Conservation (phyloP, 2,797 vertebrate species). For the Phaenicophaeus curvirostris region DNA sequence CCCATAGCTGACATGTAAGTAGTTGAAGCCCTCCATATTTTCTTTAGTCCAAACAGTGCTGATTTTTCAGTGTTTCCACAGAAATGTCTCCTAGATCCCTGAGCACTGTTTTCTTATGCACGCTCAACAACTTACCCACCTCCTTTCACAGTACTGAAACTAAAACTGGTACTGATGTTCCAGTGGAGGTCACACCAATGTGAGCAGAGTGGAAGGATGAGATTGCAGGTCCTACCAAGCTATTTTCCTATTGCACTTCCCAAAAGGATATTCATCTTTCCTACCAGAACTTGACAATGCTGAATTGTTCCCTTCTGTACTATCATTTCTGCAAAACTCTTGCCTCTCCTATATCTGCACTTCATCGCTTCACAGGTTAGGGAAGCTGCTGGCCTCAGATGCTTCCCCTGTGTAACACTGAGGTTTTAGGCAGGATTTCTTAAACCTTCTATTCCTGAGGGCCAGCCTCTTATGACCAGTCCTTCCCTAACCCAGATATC, state of each 20-base stretch:
- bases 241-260: not conserved
- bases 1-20: accelerated
- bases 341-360: not conserved
- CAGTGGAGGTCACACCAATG: not conserved
- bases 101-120: not conserved
- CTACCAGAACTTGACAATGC: not conserved
- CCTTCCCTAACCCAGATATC: not conserved
- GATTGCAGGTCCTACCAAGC: not conserved
- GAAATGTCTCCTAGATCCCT: not conserved
- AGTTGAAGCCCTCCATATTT: not conserved
- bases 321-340: not conserved
- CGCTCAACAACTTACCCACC: not conserved
- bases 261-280: not conserved
- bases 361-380: not conserved
- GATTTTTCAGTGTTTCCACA: not conserved
- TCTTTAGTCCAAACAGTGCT: not conserved
- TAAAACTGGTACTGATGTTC: not conserved
- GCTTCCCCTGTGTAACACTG: not conserved
- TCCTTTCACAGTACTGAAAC: not conserved
- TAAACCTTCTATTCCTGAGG: not conserved
- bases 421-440: not conserved
- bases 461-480: not conserved
- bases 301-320: not conserved
- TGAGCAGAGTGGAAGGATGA: not conserved
- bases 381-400: not conserved